phyloP scores from a whole-genome alignment of 1,140 invertebrate genomes.

The Drosophila nebulosa region DNA sequence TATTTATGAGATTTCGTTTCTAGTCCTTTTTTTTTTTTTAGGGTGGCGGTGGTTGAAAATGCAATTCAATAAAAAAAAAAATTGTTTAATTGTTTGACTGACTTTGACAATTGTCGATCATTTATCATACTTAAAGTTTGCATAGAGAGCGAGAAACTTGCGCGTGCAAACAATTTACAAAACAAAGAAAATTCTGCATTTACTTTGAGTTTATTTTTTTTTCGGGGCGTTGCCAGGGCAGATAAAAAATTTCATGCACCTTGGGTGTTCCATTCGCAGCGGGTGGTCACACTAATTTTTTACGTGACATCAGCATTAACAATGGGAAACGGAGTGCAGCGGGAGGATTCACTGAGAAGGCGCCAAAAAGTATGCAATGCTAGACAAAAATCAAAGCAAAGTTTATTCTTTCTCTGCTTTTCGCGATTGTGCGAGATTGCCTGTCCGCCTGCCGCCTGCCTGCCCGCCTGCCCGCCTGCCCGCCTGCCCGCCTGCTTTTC shows the following conservation, averaged over 20 bases:
- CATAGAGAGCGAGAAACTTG: slow-evolving; percentile 31
- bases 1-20: slow-evolving; percentile 51
- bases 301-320: slow-evolving; percentile 65
- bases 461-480: too few species aligned
- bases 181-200: slow-evolving; percentile 31
- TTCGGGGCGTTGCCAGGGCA: background rate
- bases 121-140: slow-evolving; percentile 77
- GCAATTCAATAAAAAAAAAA: slow-evolving; percentile 63
- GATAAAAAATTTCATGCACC: slow-evolving; percentile 27
- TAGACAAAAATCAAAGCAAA: slow-evolving; percentile 66
- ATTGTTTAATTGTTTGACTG: slow-evolving; percentile 61
- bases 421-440: slow-evolving; percentile 55
- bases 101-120: slow-evolving; percentile 45
- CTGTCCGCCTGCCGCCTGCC: too few species aligned
- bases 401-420: slow-evolving; percentile 27
- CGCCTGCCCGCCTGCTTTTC: too few species aligned
- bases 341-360: slow-evolving; percentile 21
- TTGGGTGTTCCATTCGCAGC: slow-evolving; percentile 61
- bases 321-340: slow-evolving; percentile 11
- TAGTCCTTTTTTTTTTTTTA: background rate
- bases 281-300: slow-evolving; percentile 73
- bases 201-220: too few species aligned
- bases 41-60: slow-evolving; percentile 57
- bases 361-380: slow-evolving; percentile 69
- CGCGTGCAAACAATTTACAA: slow-evolving; percentile 67